Evolutionary conservation across 1,140 invertebrate species (phyloP).

Genomic region (Monomorium pharaonis): DNA sequence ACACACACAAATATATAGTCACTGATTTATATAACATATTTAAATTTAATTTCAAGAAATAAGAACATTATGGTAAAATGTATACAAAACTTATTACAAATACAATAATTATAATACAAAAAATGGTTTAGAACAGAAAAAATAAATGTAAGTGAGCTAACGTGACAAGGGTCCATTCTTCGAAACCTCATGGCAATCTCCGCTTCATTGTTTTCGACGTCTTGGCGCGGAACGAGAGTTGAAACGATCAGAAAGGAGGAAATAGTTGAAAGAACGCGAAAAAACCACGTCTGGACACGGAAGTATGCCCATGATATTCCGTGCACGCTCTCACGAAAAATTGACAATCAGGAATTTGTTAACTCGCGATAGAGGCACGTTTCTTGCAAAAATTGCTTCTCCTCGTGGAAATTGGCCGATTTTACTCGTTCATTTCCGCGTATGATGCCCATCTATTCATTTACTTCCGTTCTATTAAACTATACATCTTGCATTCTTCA

Average conservation of each 20-base stretch:
- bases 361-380: constrained; percentile 47
- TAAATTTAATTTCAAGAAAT: not conserved
- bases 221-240: constrained; percentile 15
- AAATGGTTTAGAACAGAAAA: constrained; percentile 10
- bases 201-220: constrained; percentile 45
- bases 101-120: not conserved
- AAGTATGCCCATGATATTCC: constrained; percentile 65
- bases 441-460: not conserved
- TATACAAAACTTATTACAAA: not conserved
- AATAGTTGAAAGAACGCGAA: constrained; percentile 31
- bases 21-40: not conserved
- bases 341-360: constrained; percentile 68
- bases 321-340: constrained; percentile 62
- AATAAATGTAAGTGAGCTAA: constrained; percentile 14
- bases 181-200: constrained; percentile 57
- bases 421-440: not conserved
- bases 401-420: not conserved
- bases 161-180: constrained; percentile 54
- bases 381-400: constrained; percentile 6
- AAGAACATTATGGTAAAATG: not conserved
- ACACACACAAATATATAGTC: not conserved
- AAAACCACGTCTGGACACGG: constrained; percentile 61
- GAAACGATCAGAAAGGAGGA: constrained; percentile 16
- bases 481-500: not conserved
- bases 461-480: not conserved